Base-by-base conservation (phyloP, 2,113 vertebrate genomes). In the Sceloporus undulatus region DNA sequence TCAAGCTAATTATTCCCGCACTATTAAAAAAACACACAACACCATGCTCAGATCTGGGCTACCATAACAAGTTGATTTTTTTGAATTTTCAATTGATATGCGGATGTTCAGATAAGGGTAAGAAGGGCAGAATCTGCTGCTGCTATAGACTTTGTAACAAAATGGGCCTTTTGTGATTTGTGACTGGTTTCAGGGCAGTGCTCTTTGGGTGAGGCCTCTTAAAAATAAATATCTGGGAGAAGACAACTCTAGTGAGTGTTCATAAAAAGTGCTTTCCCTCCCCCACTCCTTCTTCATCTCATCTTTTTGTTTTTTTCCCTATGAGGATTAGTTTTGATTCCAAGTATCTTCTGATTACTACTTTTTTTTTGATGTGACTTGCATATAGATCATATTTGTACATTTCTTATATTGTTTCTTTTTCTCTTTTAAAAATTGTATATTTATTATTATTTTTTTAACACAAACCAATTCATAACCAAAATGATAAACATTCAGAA, bases 371-470 rank as follows among this genome's bases (percentile, higher is more conserved):
- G 52, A 23, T 62, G 23, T 9, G 27, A 83, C n/a, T 83, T n/a
- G 13, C 18, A 52, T n/a, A 21, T n/a, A 10, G 29, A 73, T 29
- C 38, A 52, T 70, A 83, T 92, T 94, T 85, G 90, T 86, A 88
- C 91, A 5, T 10, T 52, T 0, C 0, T 7, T 40, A 0, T 0
- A 87, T 92, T 85, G 90, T 90, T 48, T 48, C 6, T 6, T 48
- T 48, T 48, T 48, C 42, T 48, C 6, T 48, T 48, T 48, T 48
- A 48, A 48, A 48, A 48, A 48, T 48, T 34, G 34, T 34, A 34
- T 34, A 34, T 34, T 34, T 34, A 34, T 34, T 34, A 34, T 34
- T 34, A 34, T 34, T 34, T 34, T 34, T 34, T 34, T 34, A 34
- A 34, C 34, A 48, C 42, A 48, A 48, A 48, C 42, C 42, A 48